Evolutionary conservation across 2,888 invertebrate species (phyloP).

Genomic region (Thereva unica): DNA sequence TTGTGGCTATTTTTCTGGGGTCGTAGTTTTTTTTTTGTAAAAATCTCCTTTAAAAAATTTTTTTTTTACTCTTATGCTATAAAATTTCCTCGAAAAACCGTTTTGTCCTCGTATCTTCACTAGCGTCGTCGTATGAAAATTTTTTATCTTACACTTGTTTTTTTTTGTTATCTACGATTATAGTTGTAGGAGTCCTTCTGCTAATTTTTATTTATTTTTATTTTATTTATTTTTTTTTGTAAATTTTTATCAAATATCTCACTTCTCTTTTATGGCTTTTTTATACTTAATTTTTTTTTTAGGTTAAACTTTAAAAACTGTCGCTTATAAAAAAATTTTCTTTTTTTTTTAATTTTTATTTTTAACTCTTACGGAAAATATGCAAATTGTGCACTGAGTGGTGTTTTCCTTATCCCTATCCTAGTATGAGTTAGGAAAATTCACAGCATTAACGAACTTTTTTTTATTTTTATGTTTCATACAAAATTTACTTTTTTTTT

Average conservation of each 20-base stretch:
- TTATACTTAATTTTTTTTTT: neutral
- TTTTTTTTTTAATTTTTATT: neutral
- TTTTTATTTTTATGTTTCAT: neutral
- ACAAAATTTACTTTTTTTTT: neutral
- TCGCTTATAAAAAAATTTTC: slow-evolving; percentile 17
- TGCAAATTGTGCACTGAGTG: slow-evolving; percentile 30
- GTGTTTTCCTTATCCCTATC: slow-evolving; percentile 3
- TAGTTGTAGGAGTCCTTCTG: too few species aligned
- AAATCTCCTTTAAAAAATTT: slow-evolving; percentile 11
- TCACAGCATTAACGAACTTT: slow-evolving; percentile 12
- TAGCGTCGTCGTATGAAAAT: neutral
- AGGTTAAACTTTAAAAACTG: slow-evolving; percentile 22
- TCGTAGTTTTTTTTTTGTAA: neutral
- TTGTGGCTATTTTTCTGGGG: neutral
- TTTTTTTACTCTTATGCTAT: slow-evolving; percentile 9
- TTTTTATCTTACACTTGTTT: slow-evolving; percentile 8
- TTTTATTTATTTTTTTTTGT: slow-evolving; percentile 10
- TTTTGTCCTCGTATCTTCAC: neutral
- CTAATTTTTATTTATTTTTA: too few species aligned
- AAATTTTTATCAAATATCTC: slow-evolving; percentile 33
- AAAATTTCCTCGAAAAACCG: slow-evolving; percentile 27
- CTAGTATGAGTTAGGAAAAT: slow-evolving; percentile 1
- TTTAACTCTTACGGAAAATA: neutral
- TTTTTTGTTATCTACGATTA: too few species aligned
- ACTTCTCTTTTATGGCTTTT: neutral